Percentiles rank a stretch among this genome's conserved stretches.
Conservation (phyloP, 1,140 invertebrate species). For the Proctacanthus coquilletti region DNA sequence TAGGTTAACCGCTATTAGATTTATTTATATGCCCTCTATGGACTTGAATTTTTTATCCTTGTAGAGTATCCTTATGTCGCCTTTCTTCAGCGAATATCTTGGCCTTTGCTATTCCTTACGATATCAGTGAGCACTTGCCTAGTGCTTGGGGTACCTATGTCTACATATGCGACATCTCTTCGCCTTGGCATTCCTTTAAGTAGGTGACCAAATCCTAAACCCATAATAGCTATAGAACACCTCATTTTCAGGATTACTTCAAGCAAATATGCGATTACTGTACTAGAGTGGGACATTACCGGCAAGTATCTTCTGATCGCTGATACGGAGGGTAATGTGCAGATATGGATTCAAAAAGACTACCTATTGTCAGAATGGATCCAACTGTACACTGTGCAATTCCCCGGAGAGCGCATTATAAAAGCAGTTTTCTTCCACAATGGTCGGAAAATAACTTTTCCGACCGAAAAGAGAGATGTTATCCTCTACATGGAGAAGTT, state of each 20-base stretch:
- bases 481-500: conserved; percentile 74
- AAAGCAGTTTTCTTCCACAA: conserved; percentile 70
- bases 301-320: conserved; percentile 63
- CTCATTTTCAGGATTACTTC: conserved; percentile 29
- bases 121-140: conserved; percentile 45
- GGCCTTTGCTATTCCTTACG: conserved; percentile 60
- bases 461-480: conserved; percentile 58
- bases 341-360: conserved; percentile 62
- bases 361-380: conserved; percentile 70
- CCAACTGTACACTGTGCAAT: conserved; percentile 32
- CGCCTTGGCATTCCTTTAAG: conserved; percentile 66
- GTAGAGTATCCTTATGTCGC: conserved; percentile 40
- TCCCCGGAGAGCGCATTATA: conserved; percentile 64
- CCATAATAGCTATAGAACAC: no score
- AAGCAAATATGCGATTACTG: conserved; percentile 44
- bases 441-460: conserved; percentile 47
- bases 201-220: no score
- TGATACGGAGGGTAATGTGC: conserved; percentile 55
- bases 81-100: conserved; percentile 65
- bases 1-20: background rate
- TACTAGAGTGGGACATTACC: conserved; percentile 69
- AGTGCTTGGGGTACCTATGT: conserved; percentile 46
- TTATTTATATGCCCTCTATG: conserved; percentile 8
- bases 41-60: conserved; percentile 31
- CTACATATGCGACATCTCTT: conserved; percentile 74